Base-by-base conservation (phyloP, 2,888 invertebrate genomes). In the Protodeltote pygarga region DNA sequence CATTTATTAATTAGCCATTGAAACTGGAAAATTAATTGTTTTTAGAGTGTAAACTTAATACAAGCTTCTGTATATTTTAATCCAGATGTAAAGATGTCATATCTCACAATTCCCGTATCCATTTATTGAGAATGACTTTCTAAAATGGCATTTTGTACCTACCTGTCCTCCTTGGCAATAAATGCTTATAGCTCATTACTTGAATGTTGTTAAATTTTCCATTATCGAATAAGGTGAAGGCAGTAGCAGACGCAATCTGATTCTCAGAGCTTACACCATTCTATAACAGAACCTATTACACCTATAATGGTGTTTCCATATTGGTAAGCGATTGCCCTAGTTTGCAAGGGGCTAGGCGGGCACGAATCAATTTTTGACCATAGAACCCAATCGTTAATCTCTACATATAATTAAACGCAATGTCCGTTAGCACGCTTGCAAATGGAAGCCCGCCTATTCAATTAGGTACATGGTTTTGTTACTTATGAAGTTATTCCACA, bases 301-400 rank as follows among this genome's bases (percentile, higher is more conserved):
- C 29, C 19, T 74, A 79, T 88, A 89, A 88, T 87, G 75, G 81
- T 75, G 71, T 73, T 79, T 76, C 87, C 86, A 87, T 89, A 87
- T 86, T 81, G 78, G 83, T 77, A 73, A 66, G 57, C 72, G 70
- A 80, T 83, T 83, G 85, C 67, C 83, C 85, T 71, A 85, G 73
- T 77, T 85, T 72, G 79, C 74, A 74, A 79, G 79, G 77, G 83
- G 83, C 83, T 79, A 65, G 83, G 79, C 79, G 45, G 55, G 60
- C 83, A 87, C 82, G 84, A 79, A 77, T 78, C 73, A 62, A 77
- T 78, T 81, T 86, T 82, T 83, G 78, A 80, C 83, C 79, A 80
- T 75, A 85, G 53, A 72, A 65, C 55, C 58, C 40, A 38, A 41
- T 45, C 25, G 55, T 60, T 51, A 60, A 61, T 51, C 55, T 57